Percentiles rank a stretch among this genome's conserved stretches.
These are phyloP conservation scores for Chromobotia macracanthus DNA, from an alignment of 2,797 vertebrate species.

Conservation along the genomic window DNA sequence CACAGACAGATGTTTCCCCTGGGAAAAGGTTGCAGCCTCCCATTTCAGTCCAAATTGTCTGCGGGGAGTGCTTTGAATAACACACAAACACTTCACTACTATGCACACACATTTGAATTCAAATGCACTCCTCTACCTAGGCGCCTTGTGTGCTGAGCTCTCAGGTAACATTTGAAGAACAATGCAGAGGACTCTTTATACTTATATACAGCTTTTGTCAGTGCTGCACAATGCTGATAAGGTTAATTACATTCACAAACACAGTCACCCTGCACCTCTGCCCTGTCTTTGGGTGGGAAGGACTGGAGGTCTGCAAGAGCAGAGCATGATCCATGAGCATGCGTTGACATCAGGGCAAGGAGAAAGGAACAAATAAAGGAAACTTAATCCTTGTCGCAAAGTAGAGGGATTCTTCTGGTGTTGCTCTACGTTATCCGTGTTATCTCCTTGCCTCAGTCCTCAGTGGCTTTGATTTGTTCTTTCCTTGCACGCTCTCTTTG, in stretches of 20 bases:
- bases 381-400: constrained; percentile 35
- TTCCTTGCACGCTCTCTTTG: neutral
- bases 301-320: constrained; percentile 29
- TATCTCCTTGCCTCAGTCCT: neutral
- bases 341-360: constrained; percentile 18
- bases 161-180: constrained; percentile 17
- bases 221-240: constrained; percentile 33
- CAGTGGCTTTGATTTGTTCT: constrained; percentile 16
- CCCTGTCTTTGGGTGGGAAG: constrained; percentile 21
- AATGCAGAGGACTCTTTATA: constrained; percentile 30
- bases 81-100: constrained; percentile 6
- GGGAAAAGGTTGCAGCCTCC: constrained; percentile 39
- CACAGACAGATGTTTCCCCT: neutral
- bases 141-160: constrained; percentile 16
- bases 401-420: neutral
- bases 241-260: constrained; percentile 35
- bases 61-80: constrained; percentile 24
- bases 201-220: constrained; percentile 26
- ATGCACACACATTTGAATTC: constrained; percentile 21
- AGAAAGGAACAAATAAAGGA: constrained; percentile 30
- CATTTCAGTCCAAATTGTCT: constrained; percentile 40
- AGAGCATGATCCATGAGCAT: constrained; percentile 35
- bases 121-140: constrained; percentile 15
- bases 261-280: constrained; percentile 34
- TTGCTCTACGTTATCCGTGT: constrained; percentile 5